Evolutionary conservation across 2,797 vertebrate species (phyloP), one percentile per base, ranked within the genome.

Genomic region (Sardinella longiceps): DNA sequence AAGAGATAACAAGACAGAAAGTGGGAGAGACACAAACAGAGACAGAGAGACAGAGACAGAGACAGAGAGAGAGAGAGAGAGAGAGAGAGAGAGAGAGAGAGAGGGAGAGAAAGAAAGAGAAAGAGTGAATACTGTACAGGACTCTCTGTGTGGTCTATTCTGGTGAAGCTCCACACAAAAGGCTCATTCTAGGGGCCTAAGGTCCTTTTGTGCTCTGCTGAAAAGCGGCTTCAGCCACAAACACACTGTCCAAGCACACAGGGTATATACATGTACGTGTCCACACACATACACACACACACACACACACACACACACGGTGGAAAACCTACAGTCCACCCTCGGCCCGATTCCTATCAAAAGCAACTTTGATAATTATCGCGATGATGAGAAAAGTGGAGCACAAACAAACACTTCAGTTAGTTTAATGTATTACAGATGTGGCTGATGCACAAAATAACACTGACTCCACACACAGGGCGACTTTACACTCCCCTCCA

Each of bases 121-220:
- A 20, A 86, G 20, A 88, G 2, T 86, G 82, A 87, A 80, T 87
- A 87, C 85, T 70, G 85, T 53, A 80, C 39, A 74, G 80, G 46
- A 81, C 85, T 60, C 3, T 82, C 70, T 60, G 77, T 15, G 82
- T 89, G 89, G 88, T 90, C 70, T 30, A 70, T 60, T 0, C 74
- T 48, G 84, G 84, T 80, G 1, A 63, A 80, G 2, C 5, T 12
- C 6, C 70, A 88, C 87, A 92, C 88, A 92, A 90, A 88, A 88
- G 18, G 90, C 89, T 80, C 6, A 83, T 92, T 92, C 91, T 85
- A 91, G 70, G 18, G 56, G 86, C 70, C 28, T 25, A 30, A 84
- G 23, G 43, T 25, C 39, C 25, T 80, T 83, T 81, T 30, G 60
- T 15, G 43, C 37, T 12, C 37, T 2, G 18, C 15, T 77, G 70